Conservation (phyloP, 2,888 invertebrate species). For the Trichopoda pennipes region DNA sequence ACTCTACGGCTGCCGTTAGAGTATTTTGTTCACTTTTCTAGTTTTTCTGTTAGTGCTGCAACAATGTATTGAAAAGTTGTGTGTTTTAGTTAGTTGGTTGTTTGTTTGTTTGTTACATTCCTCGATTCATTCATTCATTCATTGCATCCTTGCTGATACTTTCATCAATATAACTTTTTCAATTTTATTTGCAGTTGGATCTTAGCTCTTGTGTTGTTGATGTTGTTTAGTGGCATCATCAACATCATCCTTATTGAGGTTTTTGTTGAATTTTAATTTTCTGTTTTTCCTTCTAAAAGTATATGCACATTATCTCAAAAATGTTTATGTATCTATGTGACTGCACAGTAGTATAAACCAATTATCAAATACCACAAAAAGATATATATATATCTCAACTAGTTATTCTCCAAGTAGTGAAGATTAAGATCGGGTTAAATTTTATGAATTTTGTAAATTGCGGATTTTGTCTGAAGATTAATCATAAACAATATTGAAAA, state of each 20-base stretch:
- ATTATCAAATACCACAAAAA: not conserved
- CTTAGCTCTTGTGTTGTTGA: conserved; percentile 45
- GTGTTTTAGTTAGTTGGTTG: conserved; percentile 31
- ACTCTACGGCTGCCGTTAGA: conserved; percentile 52
- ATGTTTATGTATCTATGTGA: not conserved
- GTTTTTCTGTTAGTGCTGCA: conserved; percentile 32
- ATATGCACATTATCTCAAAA: conserved; percentile 32
- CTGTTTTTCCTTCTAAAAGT: not conserved
- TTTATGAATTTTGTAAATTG: too few species aligned
- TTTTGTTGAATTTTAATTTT: conserved; percentile 39
- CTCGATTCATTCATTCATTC: not conserved
- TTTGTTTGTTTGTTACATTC: conserved; percentile 16
- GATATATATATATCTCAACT: too few species aligned
- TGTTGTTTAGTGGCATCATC: conserved; percentile 60
- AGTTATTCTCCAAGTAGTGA: too few species aligned
- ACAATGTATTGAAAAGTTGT: conserved; percentile 54
- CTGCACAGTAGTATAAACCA: conserved; percentile 19
- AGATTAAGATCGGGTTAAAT: too few species aligned
- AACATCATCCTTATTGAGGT: conserved; percentile 34
- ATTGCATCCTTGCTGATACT: conserved; percentile 23
- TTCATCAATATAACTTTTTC: conserved; percentile 62
- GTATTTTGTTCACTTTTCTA: conserved; percentile 21
- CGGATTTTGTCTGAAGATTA: too few species aligned
- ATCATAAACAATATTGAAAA: too few species aligned
- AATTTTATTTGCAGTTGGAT: conserved; percentile 59